phyloP scores from a whole-genome alignment of 2,888 invertebrate species.

The Mythimna ferrago region DNA sequence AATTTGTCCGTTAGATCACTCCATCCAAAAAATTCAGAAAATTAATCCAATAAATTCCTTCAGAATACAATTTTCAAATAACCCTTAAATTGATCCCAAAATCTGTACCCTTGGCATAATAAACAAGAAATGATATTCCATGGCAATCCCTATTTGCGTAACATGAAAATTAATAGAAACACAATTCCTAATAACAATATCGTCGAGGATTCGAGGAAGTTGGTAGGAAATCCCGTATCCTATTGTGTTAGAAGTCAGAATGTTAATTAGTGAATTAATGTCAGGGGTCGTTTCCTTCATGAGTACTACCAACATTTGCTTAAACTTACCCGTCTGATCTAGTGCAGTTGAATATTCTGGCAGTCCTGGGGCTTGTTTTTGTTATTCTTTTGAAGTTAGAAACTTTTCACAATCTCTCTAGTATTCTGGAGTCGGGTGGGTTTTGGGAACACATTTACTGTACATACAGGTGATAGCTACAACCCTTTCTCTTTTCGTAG shows the following conservation, averaged over 20 bases:
- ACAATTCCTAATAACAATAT: conserved; percentile 69
- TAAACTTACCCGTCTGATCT: conserved; percentile 47
- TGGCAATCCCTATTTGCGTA: conserved; percentile 49
- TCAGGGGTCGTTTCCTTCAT: conserved; percentile 73
- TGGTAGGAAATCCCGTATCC: conserved; percentile 79
- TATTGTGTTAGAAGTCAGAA: conserved; percentile 75
- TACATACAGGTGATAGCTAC: no score
- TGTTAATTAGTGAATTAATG: conserved; percentile 84
- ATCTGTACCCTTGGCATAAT: conserved; percentile 15
- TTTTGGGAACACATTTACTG: no score
- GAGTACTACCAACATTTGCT: conserved; percentile 69
- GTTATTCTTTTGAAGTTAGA: conserved; percentile 4
- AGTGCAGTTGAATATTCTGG: conserved; percentile 27
- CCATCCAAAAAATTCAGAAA: conserved; percentile 6
- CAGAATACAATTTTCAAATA: conserved; percentile 23
- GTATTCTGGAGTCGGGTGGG: no score
- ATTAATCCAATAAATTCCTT: conserved; percentile 31
- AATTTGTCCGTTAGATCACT: background rate
- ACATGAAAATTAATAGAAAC: conserved; percentile 62
- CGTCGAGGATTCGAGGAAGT: conserved; percentile 68
- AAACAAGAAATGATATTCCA: conserved; percentile 31
- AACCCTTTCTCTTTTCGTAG: no score
- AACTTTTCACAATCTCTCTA: background rate
- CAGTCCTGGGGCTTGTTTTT: conserved; percentile 8
- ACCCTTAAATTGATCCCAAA: conserved; percentile 19